A percentile compares a stretch with the other conserved stretches of the same genome.
Conservation (phyloP, 2,797 vertebrate genomes). For the Nannoperca obscura region DNA sequence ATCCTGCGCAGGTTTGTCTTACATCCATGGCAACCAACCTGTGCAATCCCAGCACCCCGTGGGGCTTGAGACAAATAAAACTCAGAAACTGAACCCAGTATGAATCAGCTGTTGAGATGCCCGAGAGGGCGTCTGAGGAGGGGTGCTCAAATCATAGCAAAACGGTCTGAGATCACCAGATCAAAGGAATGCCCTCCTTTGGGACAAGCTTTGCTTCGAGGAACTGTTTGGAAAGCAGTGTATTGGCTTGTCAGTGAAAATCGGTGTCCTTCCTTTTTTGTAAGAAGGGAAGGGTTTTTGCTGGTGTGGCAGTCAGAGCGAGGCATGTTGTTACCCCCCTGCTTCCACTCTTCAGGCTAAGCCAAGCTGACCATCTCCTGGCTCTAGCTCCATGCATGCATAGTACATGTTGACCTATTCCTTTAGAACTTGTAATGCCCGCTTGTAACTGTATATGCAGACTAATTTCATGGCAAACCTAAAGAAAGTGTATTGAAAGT, state of each 20-base stretch:
- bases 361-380: neutral
- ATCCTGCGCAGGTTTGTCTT: slow-evolving; percentile 73
- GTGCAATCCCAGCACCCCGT: slow-evolving; percentile 62
- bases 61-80: slow-evolving; percentile 67
- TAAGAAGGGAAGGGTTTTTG: slow-evolving; percentile 8
- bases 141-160: slow-evolving; percentile 33
- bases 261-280: neutral
- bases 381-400: slow-evolving; percentile 7
- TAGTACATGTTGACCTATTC: too few species aligned
- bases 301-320: slow-evolving; percentile 4
- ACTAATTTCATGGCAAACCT: neutral
- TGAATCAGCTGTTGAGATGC: slow-evolving; percentile 71
- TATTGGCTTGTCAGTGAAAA: slow-evolving; percentile 16
- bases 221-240: slow-evolving; percentile 32
- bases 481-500: neutral
- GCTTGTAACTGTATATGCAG: neutral
- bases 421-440: neutral
- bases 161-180: slow-evolving; percentile 37
- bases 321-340: neutral
- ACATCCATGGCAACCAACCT: slow-evolving; percentile 81
- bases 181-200: slow-evolving; percentile 53
- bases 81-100: slow-evolving; percentile 32
- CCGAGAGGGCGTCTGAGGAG: slow-evolving; percentile 45
- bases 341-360: slow-evolving; percentile 4
- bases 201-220: slow-evolving; percentile 43